phyloP scores from a whole-genome alignment of 2,113 vertebrate genomes.

The Fukomys damarensis region DNA sequence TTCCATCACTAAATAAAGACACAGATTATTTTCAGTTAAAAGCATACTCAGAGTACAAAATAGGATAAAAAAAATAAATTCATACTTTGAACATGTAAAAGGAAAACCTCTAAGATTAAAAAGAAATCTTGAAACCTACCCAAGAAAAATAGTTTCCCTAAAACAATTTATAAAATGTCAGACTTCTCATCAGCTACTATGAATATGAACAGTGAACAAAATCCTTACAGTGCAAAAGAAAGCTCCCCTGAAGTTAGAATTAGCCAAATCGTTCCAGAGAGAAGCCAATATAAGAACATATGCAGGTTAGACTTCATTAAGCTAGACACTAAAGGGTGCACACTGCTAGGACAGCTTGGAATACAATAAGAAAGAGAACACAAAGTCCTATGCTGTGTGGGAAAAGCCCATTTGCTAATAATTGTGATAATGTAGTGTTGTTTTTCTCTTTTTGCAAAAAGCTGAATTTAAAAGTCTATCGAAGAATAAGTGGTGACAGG shows the following conservation, averaged over 20 bases:
- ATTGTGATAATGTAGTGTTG: neutral
- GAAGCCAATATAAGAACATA: neutral
- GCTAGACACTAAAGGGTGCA: neutral
- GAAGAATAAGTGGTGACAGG: neutral
- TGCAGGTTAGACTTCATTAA: neutral
- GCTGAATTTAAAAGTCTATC: constrained; percentile 29
- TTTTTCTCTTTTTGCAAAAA: neutral
- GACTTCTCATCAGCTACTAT: constrained; percentile 23
- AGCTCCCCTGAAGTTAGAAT: constrained; percentile 7
- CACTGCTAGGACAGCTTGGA: neutral
- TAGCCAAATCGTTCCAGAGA: constrained; percentile 22
- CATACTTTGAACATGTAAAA: neutral
- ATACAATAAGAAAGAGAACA: neutral
- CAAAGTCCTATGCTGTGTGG: neutral
- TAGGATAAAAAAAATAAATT: constrained; percentile 46
- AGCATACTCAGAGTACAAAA: constrained; percentile 12
- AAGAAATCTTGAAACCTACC: neutral
- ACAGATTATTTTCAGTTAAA: neutral
- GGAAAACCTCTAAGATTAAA: constrained; percentile 18
- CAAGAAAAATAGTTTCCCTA: neutral
- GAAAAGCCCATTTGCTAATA: constrained; percentile 15
- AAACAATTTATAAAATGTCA: constrained; percentile 27
- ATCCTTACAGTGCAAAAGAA: neutral
- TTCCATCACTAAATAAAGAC: constrained; percentile 26
- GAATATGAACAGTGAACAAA: neutral